These are phyloP conservation scores for Euura lappo DNA, from an alignment of 1,140 invertebrate genomes.

Conservation along the genomic window DNA sequence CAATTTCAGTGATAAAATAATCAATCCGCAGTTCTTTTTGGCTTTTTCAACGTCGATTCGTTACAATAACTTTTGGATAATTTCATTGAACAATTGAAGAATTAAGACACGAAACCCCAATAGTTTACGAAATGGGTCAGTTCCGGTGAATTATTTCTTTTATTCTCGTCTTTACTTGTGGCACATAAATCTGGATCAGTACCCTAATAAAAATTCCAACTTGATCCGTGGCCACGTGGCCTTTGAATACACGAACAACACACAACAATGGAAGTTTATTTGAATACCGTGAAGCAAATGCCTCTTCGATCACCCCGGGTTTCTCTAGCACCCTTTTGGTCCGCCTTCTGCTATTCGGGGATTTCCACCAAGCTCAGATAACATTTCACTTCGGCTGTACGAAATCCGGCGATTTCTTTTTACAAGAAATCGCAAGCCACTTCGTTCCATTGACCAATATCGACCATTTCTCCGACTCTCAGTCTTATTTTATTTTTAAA, in stretches of 20 bases:
- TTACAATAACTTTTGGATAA: no score
- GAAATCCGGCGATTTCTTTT: slow-evolving; percentile 2
- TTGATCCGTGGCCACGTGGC: not conserved
- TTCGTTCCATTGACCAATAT: no score
- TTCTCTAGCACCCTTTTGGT: not conserved
- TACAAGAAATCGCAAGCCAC: not conserved
- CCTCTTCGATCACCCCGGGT: not conserved
- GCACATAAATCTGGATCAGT: not conserved
- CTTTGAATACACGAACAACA: not conserved
- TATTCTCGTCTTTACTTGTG: not conserved
- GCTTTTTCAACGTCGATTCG: no score
- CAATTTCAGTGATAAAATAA: no score
- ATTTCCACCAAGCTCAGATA: not conserved
- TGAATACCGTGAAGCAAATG: not conserved
- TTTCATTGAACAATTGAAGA: no score
- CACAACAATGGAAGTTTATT: not conserved
- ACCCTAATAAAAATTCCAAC: not conserved
- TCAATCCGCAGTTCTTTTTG: no score
- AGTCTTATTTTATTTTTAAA: no score
- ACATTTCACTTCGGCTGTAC: not conserved
- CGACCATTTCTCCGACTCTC: no score
- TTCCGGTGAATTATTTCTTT: not conserved
- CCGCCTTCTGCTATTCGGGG: not conserved
- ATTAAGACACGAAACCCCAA: no score
- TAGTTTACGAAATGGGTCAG: no score